Evolutionary conservation across 1,140 invertebrate species (phyloP), one percentile per base, ranked within the genome.

Genomic region (Leptonema lineaticorne): DNA sequence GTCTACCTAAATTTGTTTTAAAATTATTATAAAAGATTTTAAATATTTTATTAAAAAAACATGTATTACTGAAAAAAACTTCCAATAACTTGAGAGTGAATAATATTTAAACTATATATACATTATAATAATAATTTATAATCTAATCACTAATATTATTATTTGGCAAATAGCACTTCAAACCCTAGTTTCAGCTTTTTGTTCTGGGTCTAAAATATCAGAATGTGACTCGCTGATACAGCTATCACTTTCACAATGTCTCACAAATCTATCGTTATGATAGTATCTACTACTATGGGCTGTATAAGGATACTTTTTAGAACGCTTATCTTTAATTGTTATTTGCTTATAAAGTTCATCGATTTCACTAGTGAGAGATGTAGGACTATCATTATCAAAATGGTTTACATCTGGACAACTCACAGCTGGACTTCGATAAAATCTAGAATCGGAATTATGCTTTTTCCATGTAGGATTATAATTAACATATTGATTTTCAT

Each of bases 261-360:
- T 78, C 8, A 82, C 68, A 2, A 77, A 79, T 60, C 77, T 76
- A 69, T 82, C 79, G 76, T 79, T 78, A 50, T 77, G 78, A 57
- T 78, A 73, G 30, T 79, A 79, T 57, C 76, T 75, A 64, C 80
- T 78, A 18, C 79, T 58, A 60, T 68, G 5, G 78, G 76, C 14
- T 3, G 46, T 50, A 75, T 78, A n/a, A 75, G 69, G 24, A 64
- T 69, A 58, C 74, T 74, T 70, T 75, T 75, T 4, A 75, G 75
- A 67, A 75, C 78, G 64, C 27, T 58, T n/a, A 45, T 81, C 81
- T 41, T 77, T 76, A 74, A 79, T 80, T 24, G 80, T 82, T 58
- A 86, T 85, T 72, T 84, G 83, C 29, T 85, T 85, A 69, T 86
- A 85, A 20, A 86, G 75, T 72, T 85, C 84, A 68, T 86, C 85